phyloP scores from a whole-genome alignment of 2,888 invertebrate genomes.

The Cerceris ruficornis region DNA sequence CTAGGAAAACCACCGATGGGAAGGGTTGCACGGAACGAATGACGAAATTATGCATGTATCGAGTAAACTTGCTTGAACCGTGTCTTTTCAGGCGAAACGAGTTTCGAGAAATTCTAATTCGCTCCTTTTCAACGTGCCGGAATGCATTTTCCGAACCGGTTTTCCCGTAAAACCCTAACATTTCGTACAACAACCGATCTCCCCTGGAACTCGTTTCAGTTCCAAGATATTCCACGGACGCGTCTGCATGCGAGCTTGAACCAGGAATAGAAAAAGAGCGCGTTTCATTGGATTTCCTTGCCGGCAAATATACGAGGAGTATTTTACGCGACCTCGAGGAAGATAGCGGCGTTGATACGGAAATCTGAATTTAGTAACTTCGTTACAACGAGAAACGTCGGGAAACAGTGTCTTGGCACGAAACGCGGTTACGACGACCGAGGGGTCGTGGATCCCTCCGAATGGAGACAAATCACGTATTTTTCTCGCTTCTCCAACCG shows the following conservation, averaged over 20 bases:
- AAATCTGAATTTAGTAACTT: slow-evolving; percentile 14
- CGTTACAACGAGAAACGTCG: slow-evolving; percentile 18
- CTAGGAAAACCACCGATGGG: slow-evolving; percentile 13
- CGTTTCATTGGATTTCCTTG: background rate
- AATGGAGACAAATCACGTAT: slow-evolving; percentile 51
- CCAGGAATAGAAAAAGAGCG: background rate
- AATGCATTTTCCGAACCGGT: slow-evolving; percentile 44
- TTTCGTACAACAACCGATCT: slow-evolving; percentile 34
- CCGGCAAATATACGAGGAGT: background rate
- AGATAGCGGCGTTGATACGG: background rate
- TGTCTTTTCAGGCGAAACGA: slow-evolving; percentile 39
- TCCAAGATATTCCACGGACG: slow-evolving; percentile 8
- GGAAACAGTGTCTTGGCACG: slow-evolving; percentile 46
- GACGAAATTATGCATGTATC: slow-evolving; percentile 57
- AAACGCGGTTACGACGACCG: slow-evolving; percentile 12
- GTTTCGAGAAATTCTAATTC: slow-evolving; percentile 41
- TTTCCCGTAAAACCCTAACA: slow-evolving; percentile 38
- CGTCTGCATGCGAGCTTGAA: background rate
- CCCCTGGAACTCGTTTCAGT: slow-evolving; percentile 30
- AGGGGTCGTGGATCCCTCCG: slow-evolving; percentile 2
- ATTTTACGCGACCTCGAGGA: background rate
- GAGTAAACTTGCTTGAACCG: slow-evolving; percentile 21
- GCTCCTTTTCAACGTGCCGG: slow-evolving; percentile 31
- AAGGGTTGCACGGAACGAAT: slow-evolving; percentile 21
- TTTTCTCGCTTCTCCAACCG: slow-evolving; percentile 31